phyloP scores from a whole-genome alignment of 2,113 vertebrate species.

The Myiozetetes cayanensis region DNA sequence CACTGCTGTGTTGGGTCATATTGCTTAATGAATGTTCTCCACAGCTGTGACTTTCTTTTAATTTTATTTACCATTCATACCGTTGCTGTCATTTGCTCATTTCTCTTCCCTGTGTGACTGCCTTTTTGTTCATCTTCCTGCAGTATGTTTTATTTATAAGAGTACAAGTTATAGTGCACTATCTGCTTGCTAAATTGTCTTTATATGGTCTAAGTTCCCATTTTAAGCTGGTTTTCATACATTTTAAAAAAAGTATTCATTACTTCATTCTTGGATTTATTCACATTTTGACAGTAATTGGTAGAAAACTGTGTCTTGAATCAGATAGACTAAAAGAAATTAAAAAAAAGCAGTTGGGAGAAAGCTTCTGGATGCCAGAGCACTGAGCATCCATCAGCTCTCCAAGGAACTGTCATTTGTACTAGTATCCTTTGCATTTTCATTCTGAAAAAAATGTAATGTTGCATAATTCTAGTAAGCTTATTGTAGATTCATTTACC shows the following conservation, averaged over 20 bases:
- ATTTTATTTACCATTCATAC: conserved; percentile 44
- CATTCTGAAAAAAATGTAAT: neutral
- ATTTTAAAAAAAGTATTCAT: conserved; percentile 63
- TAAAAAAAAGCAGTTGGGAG: conserved; percentile 17
- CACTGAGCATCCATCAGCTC: conserved; percentile 25
- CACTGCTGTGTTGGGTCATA: neutral
- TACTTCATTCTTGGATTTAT: conserved; percentile 62
- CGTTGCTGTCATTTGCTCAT: conserved; percentile 37
- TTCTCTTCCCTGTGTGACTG: conserved; percentile 54
- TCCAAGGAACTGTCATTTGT: conserved; percentile 53
- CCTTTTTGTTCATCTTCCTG: conserved; percentile 43
- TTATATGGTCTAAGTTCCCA: conserved; percentile 26
- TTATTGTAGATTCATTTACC: conserved; percentile 7
- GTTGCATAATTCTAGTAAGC: neutral
- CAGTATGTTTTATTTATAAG: conserved; percentile 58
- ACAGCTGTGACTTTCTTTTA: conserved; percentile 42
- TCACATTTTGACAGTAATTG: conserved; percentile 71
- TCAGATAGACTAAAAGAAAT: conserved; percentile 48
- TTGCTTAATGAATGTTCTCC: conserved; percentile 52
- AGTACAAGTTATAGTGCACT: conserved; percentile 40
- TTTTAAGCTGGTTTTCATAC: conserved; percentile 53
- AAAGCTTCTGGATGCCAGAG: conserved; percentile 40
- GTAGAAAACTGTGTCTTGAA: conserved; percentile 66
- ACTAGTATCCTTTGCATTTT: conserved; percentile 39
- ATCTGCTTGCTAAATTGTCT: conserved; percentile 34